These are phyloP conservation scores for Heterodera filipjevi DNA, from an alignment of 2,888 invertebrate species.

Conservation along the genomic window DNA sequence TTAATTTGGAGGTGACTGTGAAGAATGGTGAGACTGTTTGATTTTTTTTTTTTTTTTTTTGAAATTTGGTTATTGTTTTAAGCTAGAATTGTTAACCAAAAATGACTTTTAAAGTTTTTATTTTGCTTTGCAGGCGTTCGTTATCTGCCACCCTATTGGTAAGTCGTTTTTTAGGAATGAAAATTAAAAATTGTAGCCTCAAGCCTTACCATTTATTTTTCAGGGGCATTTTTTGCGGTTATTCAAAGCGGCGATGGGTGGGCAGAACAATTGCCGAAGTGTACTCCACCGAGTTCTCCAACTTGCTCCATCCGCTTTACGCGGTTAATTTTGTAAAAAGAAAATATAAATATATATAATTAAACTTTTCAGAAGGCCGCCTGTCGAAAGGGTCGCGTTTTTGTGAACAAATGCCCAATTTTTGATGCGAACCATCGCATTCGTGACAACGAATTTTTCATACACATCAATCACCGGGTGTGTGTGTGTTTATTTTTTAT, in stretches of 20 bases:
- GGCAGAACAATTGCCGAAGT: constrained; percentile 57
- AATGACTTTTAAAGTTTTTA: not conserved
- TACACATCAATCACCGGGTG: constrained; percentile 44
- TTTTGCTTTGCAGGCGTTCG: constrained; percentile 48
- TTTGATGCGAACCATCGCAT: constrained; percentile 79
- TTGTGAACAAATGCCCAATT: constrained; percentile 91
- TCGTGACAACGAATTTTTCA: constrained; percentile 72
- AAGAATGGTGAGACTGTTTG: not conserved
- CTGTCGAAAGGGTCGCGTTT: constrained; percentile 85
- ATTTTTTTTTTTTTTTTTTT: no score
- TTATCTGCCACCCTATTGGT: constrained; percentile 61
- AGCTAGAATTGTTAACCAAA: not conserved
- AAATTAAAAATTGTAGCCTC: constrained; percentile 49
- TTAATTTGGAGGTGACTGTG: not conserved
- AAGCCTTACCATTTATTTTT: not conserved
- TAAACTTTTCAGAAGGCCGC: constrained; percentile 74
- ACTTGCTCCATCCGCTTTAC: constrained; percentile 51
- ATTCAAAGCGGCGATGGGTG: constrained; percentile 54
- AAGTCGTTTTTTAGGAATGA: constrained; percentile 17
- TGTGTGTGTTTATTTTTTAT: not conserved
- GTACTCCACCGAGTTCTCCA: constrained; percentile 56
- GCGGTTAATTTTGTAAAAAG: constrained; percentile 42
- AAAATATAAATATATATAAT: not conserved
- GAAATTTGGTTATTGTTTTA: not conserved
- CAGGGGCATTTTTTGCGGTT: constrained; percentile 21